Conservation (phyloP, 2,888 invertebrate species). For the Drosophila mayaguana region DNA sequence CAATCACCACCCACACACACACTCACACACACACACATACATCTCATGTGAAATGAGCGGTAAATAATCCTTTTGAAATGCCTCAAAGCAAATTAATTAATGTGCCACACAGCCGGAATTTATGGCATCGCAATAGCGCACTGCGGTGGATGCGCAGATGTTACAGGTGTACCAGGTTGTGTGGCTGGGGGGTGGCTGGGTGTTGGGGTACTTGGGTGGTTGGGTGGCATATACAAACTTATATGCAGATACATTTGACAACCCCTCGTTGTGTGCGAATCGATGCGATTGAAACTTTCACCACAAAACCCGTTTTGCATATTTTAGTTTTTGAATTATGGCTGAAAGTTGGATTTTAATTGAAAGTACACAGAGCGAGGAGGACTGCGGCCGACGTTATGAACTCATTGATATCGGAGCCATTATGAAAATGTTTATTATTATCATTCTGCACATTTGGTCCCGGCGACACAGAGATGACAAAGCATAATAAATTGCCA, state of each 20-base stretch:
- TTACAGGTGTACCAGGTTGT: slow-evolving; percentile 59
- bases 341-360: slow-evolving; percentile 78
- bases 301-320: slow-evolving; percentile 65
- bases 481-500: slow-evolving; percentile 76
- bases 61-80: slow-evolving; percentile 83
- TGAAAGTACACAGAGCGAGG: slow-evolving; percentile 72
- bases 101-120: slow-evolving; percentile 83
- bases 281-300: slow-evolving; percentile 73
- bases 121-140: slow-evolving; percentile 74
- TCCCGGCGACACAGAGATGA: slow-evolving; percentile 69
- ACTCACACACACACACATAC: slow-evolving; percentile 1
- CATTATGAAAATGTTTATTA: slow-evolving; percentile 78
- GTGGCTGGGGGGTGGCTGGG: background rate
- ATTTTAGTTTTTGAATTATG: slow-evolving; percentile 81
- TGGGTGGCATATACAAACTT: slow-evolving; percentile 5
- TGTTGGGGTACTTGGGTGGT: background rate
- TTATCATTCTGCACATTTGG: slow-evolving; percentile 73
- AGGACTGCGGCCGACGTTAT: slow-evolving; percentile 43
- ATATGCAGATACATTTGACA: slow-evolving; percentile 17
- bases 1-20: slow-evolving; percentile 4
- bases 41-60: slow-evolving; percentile 68
- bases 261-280: slow-evolving; percentile 42
- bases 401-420: slow-evolving; percentile 78
- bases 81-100: slow-evolving; percentile 83
- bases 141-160: slow-evolving; percentile 56